Evolutionary conservation across 2,797 vertebrate species (phyloP), one percentile per base, ranked within the genome.

Genomic region (Chloroceryle inda): DNA sequence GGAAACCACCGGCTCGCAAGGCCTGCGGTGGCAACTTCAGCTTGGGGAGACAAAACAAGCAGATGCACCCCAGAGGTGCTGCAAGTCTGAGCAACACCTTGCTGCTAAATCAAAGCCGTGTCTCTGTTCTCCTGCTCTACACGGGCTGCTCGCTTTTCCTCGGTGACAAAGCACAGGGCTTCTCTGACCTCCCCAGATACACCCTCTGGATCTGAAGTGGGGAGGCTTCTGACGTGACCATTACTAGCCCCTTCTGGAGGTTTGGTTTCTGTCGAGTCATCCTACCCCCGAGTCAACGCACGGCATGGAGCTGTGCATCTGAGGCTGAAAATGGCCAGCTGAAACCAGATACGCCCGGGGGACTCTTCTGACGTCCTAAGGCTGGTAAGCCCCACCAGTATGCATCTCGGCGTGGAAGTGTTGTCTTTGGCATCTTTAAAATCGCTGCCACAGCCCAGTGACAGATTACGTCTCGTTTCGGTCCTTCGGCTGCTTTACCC

Each of bases 1-100:
- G 3, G 75, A 62, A 68, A 44, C 42, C 0, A 0, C 73, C 35
- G 42, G 53, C 81, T 85, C 0, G 0, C 40, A 64, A 37, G 0
- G 1, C 5, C 4, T 45, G 40, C 19, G 1, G 4, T 9, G 14
- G 53, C 5, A n/a, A 11, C 38, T 64, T 75, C 10, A 49, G 9
- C 5, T 45, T 14, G 22, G 42, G 64, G 35, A 44, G 61, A 22
- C 67, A 40, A 35, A 76, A 38, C 23, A 52, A 77, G 29, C 11
- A 42, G 52, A 44, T 20, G 42, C 35, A 61, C 23, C 61, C 4
- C 8, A 63, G 40, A 71, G 0, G 0, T 6, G 38, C 18, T 44
- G 3, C 2, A 35, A 64, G 16, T 23, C 40, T 33, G 40, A 55
- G 42, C 9, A 50, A 62, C 61, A 33, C 2, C 19, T 22, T 12